A percentile compares a stretch with the other conserved stretches of the same genome.
Evolutionary conservation across 1,140 invertebrate species (phyloP).

Genomic region (Elymnias hypermnestra): DNA sequence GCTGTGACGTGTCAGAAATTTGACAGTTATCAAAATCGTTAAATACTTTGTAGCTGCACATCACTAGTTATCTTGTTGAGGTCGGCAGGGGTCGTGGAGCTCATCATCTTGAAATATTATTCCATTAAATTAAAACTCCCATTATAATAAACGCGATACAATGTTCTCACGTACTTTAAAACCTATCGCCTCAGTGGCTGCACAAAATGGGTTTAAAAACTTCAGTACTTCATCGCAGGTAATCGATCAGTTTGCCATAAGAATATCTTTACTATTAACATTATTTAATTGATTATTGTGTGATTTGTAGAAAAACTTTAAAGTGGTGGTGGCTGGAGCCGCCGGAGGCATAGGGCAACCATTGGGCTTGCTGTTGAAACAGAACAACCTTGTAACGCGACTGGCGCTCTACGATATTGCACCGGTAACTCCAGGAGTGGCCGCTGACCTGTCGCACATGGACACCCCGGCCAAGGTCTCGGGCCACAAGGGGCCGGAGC

Average conservation of each 20-base stretch:
- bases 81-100: constrained; percentile 47
- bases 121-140: constrained; percentile 22
- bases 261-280: no score
- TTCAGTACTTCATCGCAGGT: constrained; percentile 77
- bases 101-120: constrained; percentile 12
- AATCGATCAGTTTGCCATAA: constrained; percentile 23
- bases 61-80: constrained; percentile 62
- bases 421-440: constrained; percentile 94
- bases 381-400: constrained; percentile 88
- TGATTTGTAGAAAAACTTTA: constrained; percentile 81
- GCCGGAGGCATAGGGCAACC: constrained; percentile 99
- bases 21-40: no score
- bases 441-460: constrained; percentile 98
- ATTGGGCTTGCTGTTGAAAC: constrained; percentile 95
- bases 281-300: no score
- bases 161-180: constrained; percentile 77
- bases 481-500: constrained; percentile 85
- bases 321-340: constrained; percentile 97
- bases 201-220: constrained; percentile 69
- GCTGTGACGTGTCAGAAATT: no score
- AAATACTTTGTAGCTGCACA: no score
- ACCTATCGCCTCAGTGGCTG: constrained; percentile 60
- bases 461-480: constrained; percentile 90
- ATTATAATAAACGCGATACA: constrained; percentile 31
- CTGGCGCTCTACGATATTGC: constrained; percentile 97